A percentile compares a stretch with the other conserved stretches of the same genome.
Conservation (phyloP, 2,888 invertebrate genomes). For the Hydrotaea cyrtoneurina region DNA sequence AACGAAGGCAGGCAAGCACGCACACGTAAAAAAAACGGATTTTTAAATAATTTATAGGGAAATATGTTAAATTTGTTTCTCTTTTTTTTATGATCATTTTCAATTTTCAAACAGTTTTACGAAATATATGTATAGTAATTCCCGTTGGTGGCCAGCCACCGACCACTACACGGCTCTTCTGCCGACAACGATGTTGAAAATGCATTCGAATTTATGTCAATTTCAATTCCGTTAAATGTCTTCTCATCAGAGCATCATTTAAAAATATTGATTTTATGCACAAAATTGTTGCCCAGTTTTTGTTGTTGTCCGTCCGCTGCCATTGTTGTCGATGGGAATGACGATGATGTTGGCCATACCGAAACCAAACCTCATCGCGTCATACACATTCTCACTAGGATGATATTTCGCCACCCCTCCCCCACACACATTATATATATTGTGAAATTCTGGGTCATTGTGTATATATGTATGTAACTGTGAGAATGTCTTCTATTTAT, state of each 20-base stretch:
- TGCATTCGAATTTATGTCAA: slow-evolving; percentile 3
- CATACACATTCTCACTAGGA: neutral
- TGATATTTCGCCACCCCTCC: neutral
- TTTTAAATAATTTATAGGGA: slow-evolving; percentile 28
- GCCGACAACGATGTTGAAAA: neutral
- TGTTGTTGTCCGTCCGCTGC: slow-evolving; percentile 9
- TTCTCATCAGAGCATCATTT: slow-evolving; percentile 63
- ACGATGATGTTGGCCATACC: neutral
- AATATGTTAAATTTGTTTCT: slow-evolving; percentile 11
- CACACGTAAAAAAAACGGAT: neutral
- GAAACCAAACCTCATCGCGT: neutral
- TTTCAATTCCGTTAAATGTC: slow-evolving; percentile 53
- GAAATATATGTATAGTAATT: neutral
- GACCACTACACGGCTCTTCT: no score
- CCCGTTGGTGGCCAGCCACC: neutral
- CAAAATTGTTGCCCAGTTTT: slow-evolving; percentile 57
- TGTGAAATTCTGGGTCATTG: slow-evolving; percentile 61
- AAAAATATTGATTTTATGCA: slow-evolving; percentile 66
- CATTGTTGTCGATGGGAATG: neutral
- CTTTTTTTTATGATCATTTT: neutral
- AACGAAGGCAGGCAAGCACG: neutral
- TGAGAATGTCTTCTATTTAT: slow-evolving; percentile 57
- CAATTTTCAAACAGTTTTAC: neutral
- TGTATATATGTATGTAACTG: slow-evolving; percentile 18
- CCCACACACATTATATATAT: slow-evolving; percentile 12